Evolutionary conservation across 2,797 vertebrate genomes (phyloP), one percentile per base, ranked within the genome.

Genomic region (Anabacerthia variegaticeps): DNA sequence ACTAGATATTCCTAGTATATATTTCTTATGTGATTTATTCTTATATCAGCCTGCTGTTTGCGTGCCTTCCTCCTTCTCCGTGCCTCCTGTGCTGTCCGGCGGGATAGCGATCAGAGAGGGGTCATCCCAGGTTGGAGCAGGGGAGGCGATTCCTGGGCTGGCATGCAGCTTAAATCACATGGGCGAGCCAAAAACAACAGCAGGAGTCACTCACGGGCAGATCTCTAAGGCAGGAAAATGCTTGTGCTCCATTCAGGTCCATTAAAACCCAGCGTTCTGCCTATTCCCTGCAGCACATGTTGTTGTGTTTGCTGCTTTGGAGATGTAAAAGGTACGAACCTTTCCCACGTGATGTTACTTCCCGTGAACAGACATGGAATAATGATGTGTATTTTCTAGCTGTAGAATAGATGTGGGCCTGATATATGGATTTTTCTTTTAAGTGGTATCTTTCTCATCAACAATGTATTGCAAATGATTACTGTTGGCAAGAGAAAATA

Each of bases 301-400:
- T 46, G 62, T 19, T n/a, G 27, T 10, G 12, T 7, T 44, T 37
- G 77, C 80, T 63, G 32, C 28, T 55, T 62, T 44, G 19, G 32
- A 46, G 63, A 30, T 74, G 41, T 18, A 27, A 22, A 55, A 26
- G 8, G 0, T 8, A 4, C 2, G 7, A 15, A 19, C 48, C 34
- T 13, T 8, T 36, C 34, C 37, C 49, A n/a, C 17, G 0, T 1
- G 1, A 24, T 2, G 3, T 13, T 10, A 1, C 24, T 43, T 79
- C 4, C 30, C 32, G 0, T 5, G 14, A 34, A 23, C 49, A 2
- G 3, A 15, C 6, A 0, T 3, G 19, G 19, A 49, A 7, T 43
- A 43, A 5, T 0, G 2, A 1, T 16, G 0, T 20, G 10, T 6
- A 0, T 67, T 80, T 68, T 41, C 39, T 26, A 13, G 4, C 3